phyloP scores from a whole-genome alignment of 2,888 invertebrate genomes.

The Caenorhabditis imperialis region DNA sequence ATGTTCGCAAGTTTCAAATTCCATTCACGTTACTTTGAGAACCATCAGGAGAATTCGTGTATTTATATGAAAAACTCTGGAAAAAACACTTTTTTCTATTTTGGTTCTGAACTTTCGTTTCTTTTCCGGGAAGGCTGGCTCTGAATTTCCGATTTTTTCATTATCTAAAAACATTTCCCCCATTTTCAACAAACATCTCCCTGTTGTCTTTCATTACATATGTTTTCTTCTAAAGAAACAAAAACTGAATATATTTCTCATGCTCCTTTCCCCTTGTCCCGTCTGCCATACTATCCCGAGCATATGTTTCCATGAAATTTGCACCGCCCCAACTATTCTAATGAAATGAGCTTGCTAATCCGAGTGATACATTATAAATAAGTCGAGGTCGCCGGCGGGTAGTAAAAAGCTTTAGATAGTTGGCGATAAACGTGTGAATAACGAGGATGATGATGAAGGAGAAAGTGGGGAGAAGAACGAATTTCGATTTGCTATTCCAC shows the following conservation, averaged over 20 bases:
- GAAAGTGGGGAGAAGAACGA: slow-evolving; percentile 17
- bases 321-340: slow-evolving; percentile 28
- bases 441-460: slow-evolving; percentile 6
- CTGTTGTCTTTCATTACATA: background rate
- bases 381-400: slow-evolving; percentile 45
- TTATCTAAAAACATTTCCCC: background rate
- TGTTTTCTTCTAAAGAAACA: background rate
- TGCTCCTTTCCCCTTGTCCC: slow-evolving; percentile 12
- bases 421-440: slow-evolving; percentile 49
- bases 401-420: slow-evolving; percentile 55
- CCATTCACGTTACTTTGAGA: background rate
- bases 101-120: too few species aligned
- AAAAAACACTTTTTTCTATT: too few species aligned
- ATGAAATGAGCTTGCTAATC: slow-evolving; percentile 50
- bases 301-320: slow-evolving; percentile 49
- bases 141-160: background rate
- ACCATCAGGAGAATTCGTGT: too few species aligned
- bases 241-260: slow-evolving; percentile 17
- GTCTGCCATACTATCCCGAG: background rate
- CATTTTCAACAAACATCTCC: too few species aligned
- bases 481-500: slow-evolving; percentile 24
- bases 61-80: too few species aligned
- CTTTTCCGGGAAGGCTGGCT: too few species aligned
- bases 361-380: slow-evolving; percentile 48
- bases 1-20: background rate